Evolutionary conservation across 2,797 vertebrate genomes (phyloP).

Genomic region (Selene dorsalis): DNA sequence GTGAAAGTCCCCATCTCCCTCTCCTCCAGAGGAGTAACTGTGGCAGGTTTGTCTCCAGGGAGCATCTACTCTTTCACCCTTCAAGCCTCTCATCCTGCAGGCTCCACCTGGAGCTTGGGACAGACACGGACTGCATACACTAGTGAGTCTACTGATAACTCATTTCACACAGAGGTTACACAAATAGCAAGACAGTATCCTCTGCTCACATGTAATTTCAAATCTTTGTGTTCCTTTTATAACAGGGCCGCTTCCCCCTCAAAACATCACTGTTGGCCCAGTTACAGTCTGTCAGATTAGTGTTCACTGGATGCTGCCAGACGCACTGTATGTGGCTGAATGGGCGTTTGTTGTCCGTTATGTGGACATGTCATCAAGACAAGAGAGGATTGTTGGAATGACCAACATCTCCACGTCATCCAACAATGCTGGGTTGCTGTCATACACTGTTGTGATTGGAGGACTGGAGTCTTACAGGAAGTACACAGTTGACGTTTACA

Average conservation of each 20-base stretch:
- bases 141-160: conserved; percentile 49
- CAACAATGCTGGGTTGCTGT: conserved; percentile 70
- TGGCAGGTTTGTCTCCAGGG: conserved; percentile 87
- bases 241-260: conserved; percentile 85
- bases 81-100: conserved; percentile 78
- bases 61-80: conserved; percentile 86
- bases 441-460: conserved; percentile 75
- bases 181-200: conserved; percentile 1
- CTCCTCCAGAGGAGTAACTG: conserved; percentile 67
- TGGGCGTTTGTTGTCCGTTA: conserved; percentile 83
- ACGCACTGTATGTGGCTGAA: conserved; percentile 62
- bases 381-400: conserved; percentile 74
- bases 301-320: conserved; percentile 83
- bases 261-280: conserved; percentile 75
- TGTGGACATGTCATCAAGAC: conserved; percentile 76
- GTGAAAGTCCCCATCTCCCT: conserved; percentile 65
- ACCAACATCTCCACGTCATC: conserved; percentile 70
- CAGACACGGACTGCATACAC: conserved; percentile 63
- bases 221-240: conserved; percentile 37
- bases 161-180: background rate
- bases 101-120: conserved; percentile 83
- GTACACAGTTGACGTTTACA: conserved; percentile 86
- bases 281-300: conserved; percentile 83
- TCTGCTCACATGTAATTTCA: conserved; percentile 8
- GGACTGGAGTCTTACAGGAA: conserved; percentile 81